Evolutionary conservation across 2,888 invertebrate genomes (phyloP).

Genomic region (Ischnus inquisitorius): DNA sequence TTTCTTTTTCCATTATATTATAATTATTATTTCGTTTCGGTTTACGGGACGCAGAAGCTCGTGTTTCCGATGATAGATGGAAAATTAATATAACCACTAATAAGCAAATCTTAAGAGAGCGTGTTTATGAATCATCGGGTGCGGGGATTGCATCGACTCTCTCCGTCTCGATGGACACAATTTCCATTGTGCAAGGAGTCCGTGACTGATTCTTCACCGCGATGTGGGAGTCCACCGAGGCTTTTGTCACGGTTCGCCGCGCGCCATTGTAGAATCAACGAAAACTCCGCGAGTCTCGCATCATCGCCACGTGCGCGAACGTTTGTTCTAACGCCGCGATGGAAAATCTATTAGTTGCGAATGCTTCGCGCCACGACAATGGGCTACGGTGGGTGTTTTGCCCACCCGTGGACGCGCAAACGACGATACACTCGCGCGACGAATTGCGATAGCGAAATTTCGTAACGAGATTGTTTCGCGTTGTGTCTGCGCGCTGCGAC

Average conservation of each 20-base stretch:
- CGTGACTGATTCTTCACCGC: slow-evolving; percentile 11
- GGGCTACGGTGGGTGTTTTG: slow-evolving; percentile 58
- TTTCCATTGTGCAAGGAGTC: slow-evolving; percentile 55
- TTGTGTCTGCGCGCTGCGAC: slow-evolving; percentile 9
- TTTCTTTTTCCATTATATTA: too few species aligned
- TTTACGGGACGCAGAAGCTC: too few species aligned
- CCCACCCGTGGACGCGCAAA: slow-evolving; percentile 22
- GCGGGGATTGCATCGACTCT: neutral
- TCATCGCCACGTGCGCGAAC: neutral
- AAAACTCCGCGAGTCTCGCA: neutral
- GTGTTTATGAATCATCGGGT: slow-evolving; percentile 54
- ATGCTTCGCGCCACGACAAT: slow-evolving; percentile 43
- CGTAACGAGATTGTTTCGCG: slow-evolving; percentile 47
- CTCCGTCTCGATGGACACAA: slow-evolving; percentile 26
- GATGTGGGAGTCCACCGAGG: slow-evolving; percentile 57
- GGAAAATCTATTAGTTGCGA: slow-evolving; percentile 56
- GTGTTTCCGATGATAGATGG: too few species aligned
- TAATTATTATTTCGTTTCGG: too few species aligned
- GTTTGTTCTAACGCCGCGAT: slow-evolving; percentile 43
- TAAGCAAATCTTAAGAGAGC: neutral
- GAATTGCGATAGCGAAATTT: slow-evolving; percentile 52
- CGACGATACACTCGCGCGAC: neutral
- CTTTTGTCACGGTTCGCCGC: slow-evolving; percentile 46
- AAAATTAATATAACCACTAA: too few species aligned
- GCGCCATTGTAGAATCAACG: slow-evolving; percentile 20